Evolutionary conservation across 2,797 vertebrate species (phyloP), one percentile per base, ranked within the genome.

Genomic region (Sebastes dallii): DNA sequence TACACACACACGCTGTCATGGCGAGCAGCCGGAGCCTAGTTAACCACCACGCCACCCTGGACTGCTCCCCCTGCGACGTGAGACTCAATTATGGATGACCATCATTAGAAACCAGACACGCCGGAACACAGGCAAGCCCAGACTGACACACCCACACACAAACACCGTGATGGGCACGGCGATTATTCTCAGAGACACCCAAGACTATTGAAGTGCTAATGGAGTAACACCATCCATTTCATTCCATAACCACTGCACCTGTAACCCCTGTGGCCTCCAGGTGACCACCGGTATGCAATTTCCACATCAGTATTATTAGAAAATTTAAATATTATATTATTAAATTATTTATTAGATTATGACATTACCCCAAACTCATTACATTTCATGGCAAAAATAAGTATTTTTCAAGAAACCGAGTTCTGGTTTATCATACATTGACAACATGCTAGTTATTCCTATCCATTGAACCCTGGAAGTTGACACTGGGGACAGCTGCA

Each of bases 61-160:
- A 93, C 78, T 54, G 91, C 94, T 90, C 62, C 82, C 78, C 78
- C 90, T 72, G 87, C 78, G 88, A 91, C 93, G 82, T 84, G 70
- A 68, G 66, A 65, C 93, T 96, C 90, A 95, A 96, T 96, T 95
- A 94, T 95, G 83, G 65, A 94, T 92, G 93, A 92, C 70, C 73
- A 83, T 95, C 84, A 91, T 96, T 94, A 95, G 95, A 96, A 97
- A 97, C 92, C 81, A 85, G 90, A 95, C 94, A 90, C 93, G 87
- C 85, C 13, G 22, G 67, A 66, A 88, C 78, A 89, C 81, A 90
- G 80, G 80, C 74, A 72, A 55, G 66, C 72, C 84, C 84, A 84
- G 75, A 85, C 86, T 74, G 82, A 86, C 56, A 77, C 75, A 82
- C 80, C 76, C 77, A 79, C 24, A 81, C 66, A 88, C 69, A 83